These are phyloP conservation scores for Seira ritae DNA, from an alignment of 2,888 invertebrate genomes.

Conservation along the genomic window DNA sequence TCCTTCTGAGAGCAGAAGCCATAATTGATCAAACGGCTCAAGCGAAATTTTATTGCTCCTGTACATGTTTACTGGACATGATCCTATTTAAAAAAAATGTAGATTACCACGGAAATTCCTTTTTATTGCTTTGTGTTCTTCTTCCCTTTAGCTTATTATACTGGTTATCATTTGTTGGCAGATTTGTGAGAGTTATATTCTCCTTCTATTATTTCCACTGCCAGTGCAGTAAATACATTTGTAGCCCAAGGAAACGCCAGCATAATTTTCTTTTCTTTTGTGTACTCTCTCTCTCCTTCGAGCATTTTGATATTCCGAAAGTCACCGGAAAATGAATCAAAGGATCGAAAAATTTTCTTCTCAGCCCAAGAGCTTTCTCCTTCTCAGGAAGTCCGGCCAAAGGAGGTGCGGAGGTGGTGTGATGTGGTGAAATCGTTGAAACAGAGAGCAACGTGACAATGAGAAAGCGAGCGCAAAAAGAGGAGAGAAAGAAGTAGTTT, in stretches of 20 bases:
- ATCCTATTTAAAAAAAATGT: background rate
- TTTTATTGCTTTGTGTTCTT: no score
- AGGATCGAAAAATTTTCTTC: slow-evolving; percentile 54
- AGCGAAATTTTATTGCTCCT: slow-evolving; percentile 2
- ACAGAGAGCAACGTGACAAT: background rate
- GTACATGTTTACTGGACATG: background rate
- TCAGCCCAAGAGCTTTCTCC: slow-evolving; percentile 42
- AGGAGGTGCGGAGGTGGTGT: slow-evolving; percentile 27
- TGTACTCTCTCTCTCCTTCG: slow-evolving; percentile 25
- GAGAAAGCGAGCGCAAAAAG: slow-evolving; percentile 15
- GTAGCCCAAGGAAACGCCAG: background rate
- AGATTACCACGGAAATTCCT: background rate
- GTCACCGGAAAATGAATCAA: slow-evolving; percentile 69
- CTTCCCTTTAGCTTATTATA: no score
- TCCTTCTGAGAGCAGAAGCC: background rate
- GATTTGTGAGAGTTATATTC: no score
- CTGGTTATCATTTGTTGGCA: no score
- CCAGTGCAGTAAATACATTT: no score
- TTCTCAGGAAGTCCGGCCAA: slow-evolving; percentile 50
- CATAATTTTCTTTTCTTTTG: slow-evolving; percentile 19
- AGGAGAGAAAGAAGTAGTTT: slow-evolving; percentile 24
- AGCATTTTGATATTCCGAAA: slow-evolving; percentile 66
- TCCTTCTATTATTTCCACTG: no score
- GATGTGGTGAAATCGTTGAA: slow-evolving; percentile 19
- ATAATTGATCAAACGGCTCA: slow-evolving; percentile 4